Evolutionary conservation across 2,888 invertebrate genomes (phyloP), one percentile per base, ranked within the genome.

Genomic region (Diaprepes abbreviatus): DNA sequence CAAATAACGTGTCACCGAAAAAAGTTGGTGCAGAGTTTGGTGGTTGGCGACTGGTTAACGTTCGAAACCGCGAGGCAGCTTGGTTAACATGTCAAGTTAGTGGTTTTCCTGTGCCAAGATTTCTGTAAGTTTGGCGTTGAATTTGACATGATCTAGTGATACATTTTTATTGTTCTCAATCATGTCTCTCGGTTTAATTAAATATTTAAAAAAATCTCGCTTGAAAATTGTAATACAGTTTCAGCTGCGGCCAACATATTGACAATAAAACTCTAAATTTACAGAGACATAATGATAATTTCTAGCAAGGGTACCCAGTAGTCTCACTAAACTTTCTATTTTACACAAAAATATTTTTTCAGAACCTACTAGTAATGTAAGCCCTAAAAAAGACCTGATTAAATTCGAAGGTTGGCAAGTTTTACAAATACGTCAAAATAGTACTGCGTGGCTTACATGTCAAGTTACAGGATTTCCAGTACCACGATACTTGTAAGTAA

Each of bases 51-150:
- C 88, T 90, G 75, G 83, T 89, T 78, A 83, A 82, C 80, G 87
- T 89, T 77, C 82, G 84, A 57, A 80, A 83, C 78, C 83, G 80
- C 70, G 82, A 83, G 74, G 85, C 86, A 75, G 88, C 89, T 74
- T 90, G 89, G 83, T 84, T 92, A 81, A 88, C 89, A 75, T 92
- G 92, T 83, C 89, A 90, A 83, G 88, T 90, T 74, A 89, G 89
- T 80, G 90, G 89, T 79, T 91, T 86, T 81, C 92, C 92, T 70
- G 88, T 88, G 73, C 92, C 92, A 72, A 79, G 84, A 73, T 87
- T 85, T 80, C 83, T 85, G 87, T 87, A 85, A 82, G 71, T 76
- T 6, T 24, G n/a, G n/a, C n/a, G n/a, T n/a, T n/a, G n/a, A n/a
- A n/a, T n/a, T n/a, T n/a, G n/a, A n/a, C n/a, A n/a, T n/a, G n/a